Percentiles rank a stretch among this genome's conserved stretches.
phyloP scores from a whole-genome alignment of 2,888 invertebrate genomes.

The Kryphioiulus occultus region DNA sequence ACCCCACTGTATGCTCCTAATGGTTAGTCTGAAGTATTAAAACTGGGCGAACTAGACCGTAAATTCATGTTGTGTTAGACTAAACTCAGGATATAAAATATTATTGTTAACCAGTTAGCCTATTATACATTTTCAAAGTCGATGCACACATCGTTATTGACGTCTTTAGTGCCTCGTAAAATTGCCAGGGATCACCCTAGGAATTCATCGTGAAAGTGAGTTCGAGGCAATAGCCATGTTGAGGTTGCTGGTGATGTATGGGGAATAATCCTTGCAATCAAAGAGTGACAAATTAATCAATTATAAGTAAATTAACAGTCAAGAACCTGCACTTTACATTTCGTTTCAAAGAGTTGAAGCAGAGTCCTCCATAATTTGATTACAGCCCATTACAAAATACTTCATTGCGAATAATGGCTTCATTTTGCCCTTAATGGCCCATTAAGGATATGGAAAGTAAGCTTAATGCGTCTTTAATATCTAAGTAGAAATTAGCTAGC shows the following conservation, averaged over 20 bases:
- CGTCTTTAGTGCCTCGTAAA: not conserved
- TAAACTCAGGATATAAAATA: conserved; percentile 29
- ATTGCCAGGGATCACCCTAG: not conserved
- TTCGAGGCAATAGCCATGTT: not conserved
- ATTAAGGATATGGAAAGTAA: not conserved
- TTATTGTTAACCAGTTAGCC: conserved; percentile 28
- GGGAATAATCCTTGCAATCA: not conserved
- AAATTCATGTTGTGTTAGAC: not conserved
- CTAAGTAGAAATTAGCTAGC: not conserved
- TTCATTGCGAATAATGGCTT: not conserved
- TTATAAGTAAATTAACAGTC: not conserved
- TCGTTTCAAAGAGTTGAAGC: not conserved
- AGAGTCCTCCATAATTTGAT: not conserved
- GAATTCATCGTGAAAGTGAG: not conserved
- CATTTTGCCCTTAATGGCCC: not conserved
- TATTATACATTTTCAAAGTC: conserved; percentile 32
- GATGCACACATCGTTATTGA: conserved; percentile 26
- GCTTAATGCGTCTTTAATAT: not conserved
- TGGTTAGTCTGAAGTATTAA: conserved; percentile 8
- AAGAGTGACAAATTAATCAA: not conserved
- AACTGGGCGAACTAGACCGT: conserved; percentile 13
- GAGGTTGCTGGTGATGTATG: not conserved
- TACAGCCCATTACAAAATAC: not conserved
- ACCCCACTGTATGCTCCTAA: not conserved
- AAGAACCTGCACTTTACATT: not conserved